Percentiles rank a stretch among this genome's conserved stretches.
Evolutionary conservation across 2,113 vertebrate species (phyloP).

Genomic region (Eurystomus gularis): DNA sequence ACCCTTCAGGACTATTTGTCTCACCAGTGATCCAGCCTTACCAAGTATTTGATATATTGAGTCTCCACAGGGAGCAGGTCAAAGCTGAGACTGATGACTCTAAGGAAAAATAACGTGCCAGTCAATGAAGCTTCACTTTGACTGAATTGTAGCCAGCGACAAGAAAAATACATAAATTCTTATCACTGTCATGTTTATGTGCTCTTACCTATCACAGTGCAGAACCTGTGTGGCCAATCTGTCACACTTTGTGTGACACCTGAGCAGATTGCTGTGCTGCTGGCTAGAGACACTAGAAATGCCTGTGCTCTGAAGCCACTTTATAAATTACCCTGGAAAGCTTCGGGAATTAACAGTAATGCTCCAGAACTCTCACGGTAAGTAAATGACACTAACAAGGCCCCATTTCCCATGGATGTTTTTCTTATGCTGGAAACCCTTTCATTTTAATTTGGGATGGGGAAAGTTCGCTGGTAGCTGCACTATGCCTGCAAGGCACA

Average conservation of each 20-base stretch:
- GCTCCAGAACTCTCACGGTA: not conserved
- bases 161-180: not conserved
- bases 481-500: not conserved
- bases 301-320: not conserved
- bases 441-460: not conserved
- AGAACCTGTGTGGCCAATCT: not conserved
- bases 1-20: not conserved
- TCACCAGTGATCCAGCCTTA: not conserved
- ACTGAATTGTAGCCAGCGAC: not conserved
- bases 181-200: too few species aligned
- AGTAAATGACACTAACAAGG: not conserved
- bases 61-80: not conserved
- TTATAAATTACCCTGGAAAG: not conserved
- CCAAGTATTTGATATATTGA: not conserved
- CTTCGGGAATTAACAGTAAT: not conserved
- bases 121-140: not conserved
- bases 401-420: not conserved
- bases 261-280: not conserved
- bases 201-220: fast-evolving
- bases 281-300: not conserved
- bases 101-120: not conserved
- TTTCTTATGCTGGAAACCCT: not conserved
- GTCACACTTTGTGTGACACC: not conserved
- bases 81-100: not conserved
- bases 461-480: not conserved